These are phyloP conservation scores for Brachionichthys hirsutus DNA, from an alignment of 2,113 vertebrate genomes.

Conservation along the genomic window DNA sequence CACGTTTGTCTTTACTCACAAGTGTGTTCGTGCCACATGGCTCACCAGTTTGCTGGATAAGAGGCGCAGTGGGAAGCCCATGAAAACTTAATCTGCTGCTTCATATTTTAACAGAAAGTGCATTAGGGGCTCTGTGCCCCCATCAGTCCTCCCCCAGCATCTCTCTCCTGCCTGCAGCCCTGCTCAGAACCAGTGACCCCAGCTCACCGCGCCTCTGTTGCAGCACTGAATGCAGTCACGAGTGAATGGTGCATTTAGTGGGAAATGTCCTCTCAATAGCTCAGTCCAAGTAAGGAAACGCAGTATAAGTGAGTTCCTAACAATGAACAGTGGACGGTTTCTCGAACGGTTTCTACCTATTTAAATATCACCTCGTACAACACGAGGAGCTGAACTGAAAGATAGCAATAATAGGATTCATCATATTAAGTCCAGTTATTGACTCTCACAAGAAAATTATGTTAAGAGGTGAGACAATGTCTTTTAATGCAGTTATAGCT, in stretches of 20 bases:
- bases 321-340: neutral
- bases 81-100: conserved; percentile 73
- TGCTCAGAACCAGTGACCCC: conserved; percentile 38
- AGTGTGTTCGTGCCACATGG: conserved; percentile 32
- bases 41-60: conserved; percentile 46
- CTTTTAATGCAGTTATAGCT: too few relatives aligned
- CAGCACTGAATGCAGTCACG: conserved; percentile 26
- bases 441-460: too few relatives aligned
- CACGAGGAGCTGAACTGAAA: neutral
- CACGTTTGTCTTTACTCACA: conserved; percentile 32
- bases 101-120: conserved; percentile 71
- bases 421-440: neutral
- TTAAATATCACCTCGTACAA: conserved; percentile 14
- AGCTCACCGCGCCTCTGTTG: conserved; percentile 32
- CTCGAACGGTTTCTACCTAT: too few relatives aligned
- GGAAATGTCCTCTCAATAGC: conserved; percentile 33
- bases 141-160: conserved; percentile 51
- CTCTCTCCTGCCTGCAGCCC: conserved; percentile 46
- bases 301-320: conserved; percentile 8
- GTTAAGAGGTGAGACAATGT: too few relatives aligned
- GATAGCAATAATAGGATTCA: neutral
- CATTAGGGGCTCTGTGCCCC: conserved; percentile 64
- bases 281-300: conserved; percentile 25
- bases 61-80: conserved; percentile 62
- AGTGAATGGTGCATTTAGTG: conserved; percentile 42